Evolutionary conservation across 37 sponge, comb jelly and placozoan species (phyloP).

Genomic region (Halisarca cf. caerulea): DNA sequence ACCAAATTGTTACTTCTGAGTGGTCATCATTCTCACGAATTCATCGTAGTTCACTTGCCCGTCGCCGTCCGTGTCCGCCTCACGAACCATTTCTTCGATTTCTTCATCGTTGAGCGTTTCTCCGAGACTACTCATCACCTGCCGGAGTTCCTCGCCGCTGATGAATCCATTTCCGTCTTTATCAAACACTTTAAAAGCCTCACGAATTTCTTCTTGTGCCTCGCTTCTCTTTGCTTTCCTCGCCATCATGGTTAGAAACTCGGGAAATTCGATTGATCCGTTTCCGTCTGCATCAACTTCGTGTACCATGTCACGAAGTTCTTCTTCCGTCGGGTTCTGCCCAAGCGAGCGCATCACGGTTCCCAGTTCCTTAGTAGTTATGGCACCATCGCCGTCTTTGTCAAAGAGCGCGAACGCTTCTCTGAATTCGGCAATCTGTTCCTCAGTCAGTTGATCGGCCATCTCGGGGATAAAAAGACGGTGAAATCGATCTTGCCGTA

Average conservation of each 20-base stretch:
- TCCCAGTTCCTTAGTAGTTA: conserved; percentile 76
- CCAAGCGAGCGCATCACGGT: conserved; percentile 82
- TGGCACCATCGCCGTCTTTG: conserved; percentile 82
- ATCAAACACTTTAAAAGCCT: conserved; percentile 66
- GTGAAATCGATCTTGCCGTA: no score
- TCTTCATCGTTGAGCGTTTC: conserved; percentile 69
- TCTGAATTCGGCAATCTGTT: conserved; percentile 74
- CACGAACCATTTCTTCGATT: conserved; percentile 68
- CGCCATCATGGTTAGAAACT: conserved; percentile 57
- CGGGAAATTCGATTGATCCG: conserved; percentile 54
- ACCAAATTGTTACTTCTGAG: no score
- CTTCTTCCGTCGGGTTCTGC: conserved; percentile 77
- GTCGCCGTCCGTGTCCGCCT: conserved; percentile 63
- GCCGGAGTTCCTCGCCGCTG: conserved; percentile 34
- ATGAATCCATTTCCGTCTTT: conserved; percentile 24
- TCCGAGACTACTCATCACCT: conserved; percentile 63
- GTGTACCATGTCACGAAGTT: conserved; percentile 73
- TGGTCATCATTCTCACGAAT: conserved; percentile 60
- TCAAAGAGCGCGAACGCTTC: conserved; percentile 84
- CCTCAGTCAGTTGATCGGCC: conserved; percentile 61
- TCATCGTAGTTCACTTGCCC: conserved; percentile 66
- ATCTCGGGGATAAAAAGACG: no score
- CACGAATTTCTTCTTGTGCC: conserved; percentile 41
- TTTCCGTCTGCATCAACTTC: conserved; percentile 64
- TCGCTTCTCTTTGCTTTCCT: conserved; percentile 27